Conservation (phyloP, 2,797 vertebrate genomes). For the Anableps anableps region DNA sequence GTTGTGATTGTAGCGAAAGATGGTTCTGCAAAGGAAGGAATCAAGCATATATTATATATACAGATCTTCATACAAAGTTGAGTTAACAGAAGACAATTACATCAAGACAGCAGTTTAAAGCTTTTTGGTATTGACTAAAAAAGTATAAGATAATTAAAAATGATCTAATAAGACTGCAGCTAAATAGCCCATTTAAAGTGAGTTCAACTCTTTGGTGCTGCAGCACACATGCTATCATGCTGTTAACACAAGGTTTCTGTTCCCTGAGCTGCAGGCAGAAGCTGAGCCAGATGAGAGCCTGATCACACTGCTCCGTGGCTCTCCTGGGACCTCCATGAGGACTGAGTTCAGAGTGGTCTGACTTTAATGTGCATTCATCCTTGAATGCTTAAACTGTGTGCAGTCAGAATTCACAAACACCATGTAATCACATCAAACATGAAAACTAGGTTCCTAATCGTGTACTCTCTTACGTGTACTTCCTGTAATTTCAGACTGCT, state of each 20-base stretch:
- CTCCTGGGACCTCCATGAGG: constrained; percentile 40
- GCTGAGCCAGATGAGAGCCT: constrained; percentile 62
- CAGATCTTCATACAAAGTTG: too few species aligned
- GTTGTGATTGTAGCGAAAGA: background rate
- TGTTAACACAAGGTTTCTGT: constrained; percentile 35
- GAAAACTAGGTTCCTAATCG: constrained; percentile 34
- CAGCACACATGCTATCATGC: constrained; percentile 29
- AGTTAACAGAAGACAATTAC: too few species aligned
- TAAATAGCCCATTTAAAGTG: constrained; percentile 56
- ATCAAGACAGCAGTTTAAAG: too few species aligned
- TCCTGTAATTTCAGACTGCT: constrained; percentile 13
- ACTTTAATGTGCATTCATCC: constrained; percentile 33
- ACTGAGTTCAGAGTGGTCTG: constrained; percentile 40
- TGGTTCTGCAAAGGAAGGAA: background rate
- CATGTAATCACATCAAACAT: constrained; percentile 10
- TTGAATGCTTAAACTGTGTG: constrained; percentile 21
- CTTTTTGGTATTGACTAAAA: constrained; percentile 63
- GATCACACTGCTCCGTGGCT: constrained; percentile 40
- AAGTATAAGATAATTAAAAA: too few species aligned
- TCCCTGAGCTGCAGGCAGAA: constrained; percentile 49
- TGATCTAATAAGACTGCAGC: constrained; percentile 29
- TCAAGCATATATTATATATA: too few species aligned
- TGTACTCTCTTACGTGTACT: constrained; percentile 9
- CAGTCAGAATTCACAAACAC: constrained; percentile 16
- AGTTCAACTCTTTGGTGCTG: constrained; percentile 42